A percentile compares a stretch with the other conserved stretches of the same genome.
Evolutionary conservation across 2,797 vertebrate species (phyloP).

Genomic region (Bradypus variegatus): DNA sequence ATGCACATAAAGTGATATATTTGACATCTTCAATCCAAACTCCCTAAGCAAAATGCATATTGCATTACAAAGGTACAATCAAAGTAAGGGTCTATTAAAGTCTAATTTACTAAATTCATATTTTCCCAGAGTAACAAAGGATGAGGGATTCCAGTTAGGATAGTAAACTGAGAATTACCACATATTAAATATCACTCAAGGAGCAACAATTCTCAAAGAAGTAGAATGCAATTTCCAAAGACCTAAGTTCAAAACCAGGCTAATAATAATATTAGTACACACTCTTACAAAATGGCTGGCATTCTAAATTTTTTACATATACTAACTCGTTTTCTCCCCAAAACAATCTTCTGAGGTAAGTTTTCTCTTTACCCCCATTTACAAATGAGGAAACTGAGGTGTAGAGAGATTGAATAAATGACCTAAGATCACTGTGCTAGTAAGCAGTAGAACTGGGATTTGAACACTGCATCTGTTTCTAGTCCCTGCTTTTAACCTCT

Average conservation of each 20-base stretch:
- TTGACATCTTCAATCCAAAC: constrained; percentile 21
- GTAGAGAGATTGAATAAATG: not conserved
- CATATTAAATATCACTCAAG: constrained; percentile 22
- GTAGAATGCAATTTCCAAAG: constrained; percentile 12
- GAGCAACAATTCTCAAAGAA: constrained; percentile 34
- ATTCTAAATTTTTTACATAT: not conserved
- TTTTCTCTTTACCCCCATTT: not conserved
- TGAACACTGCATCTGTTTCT: not conserved
- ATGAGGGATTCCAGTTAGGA: not conserved
- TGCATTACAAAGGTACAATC: constrained; percentile 14
- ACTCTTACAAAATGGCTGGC: not conserved
- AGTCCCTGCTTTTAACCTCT: not conserved
- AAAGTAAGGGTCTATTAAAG: not conserved
- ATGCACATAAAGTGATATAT: constrained; percentile 10
- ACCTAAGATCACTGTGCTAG: not conserved
- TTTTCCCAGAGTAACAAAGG: not conserved
- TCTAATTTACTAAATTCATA: constrained; percentile 13
- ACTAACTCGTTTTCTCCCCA: not conserved
- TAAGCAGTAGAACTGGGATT: not conserved
- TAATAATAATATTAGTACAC: not conserved
- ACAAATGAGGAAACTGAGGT: constrained; percentile 4
- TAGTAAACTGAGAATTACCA: constrained; percentile 9
- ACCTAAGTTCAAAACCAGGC: not conserved
- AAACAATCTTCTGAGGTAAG: not conserved
- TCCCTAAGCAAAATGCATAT: constrained; percentile 14